Percentiles rank a stretch among this genome's conserved stretches.
These are phyloP conservation scores for Planococcus citri DNA, from an alignment of 1,140 invertebrate species.

Conservation along the genomic window DNA sequence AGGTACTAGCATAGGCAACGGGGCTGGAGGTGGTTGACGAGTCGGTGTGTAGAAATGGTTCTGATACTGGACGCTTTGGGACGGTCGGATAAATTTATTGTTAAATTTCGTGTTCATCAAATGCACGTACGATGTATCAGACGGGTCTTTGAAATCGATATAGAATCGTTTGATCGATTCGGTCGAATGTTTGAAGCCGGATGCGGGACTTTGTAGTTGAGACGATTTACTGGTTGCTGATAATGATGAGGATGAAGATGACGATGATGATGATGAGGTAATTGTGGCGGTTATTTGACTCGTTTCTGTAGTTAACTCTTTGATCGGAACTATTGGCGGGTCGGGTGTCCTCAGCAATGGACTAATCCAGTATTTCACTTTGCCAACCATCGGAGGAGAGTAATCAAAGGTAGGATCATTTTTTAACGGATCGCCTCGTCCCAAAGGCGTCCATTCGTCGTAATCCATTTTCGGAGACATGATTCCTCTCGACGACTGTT, in stretches of 20 bases:
- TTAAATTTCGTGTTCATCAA: constrained; percentile 2
- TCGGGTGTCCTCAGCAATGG: constrained; percentile 41
- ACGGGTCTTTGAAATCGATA: constrained; percentile 2
- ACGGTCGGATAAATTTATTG: constrained; percentile 27
- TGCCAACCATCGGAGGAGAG: constrained; percentile 57
- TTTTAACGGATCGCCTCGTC: constrained; percentile 58
- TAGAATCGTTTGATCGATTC: constrained; percentile 11
- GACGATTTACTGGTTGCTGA: too few relatives aligned
- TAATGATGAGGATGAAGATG: too few relatives aligned
- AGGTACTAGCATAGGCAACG: constrained; percentile 16
- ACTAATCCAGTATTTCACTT: constrained; percentile 58
- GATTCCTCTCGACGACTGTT: constrained; percentile 30
- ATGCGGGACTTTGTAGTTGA: not conserved
- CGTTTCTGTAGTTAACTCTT: not conserved
- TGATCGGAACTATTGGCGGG: not conserved
- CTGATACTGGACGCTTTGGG: constrained; percentile 49
- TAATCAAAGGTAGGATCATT: constrained; percentile 71
- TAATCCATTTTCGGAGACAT: constrained; percentile 58
- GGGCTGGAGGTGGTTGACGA: constrained; percentile 37
- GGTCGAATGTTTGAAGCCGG: not conserved
- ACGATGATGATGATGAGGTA: not conserved
- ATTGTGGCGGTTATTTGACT: not conserved
- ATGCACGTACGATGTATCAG: not conserved
- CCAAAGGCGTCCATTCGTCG: constrained; percentile 61
- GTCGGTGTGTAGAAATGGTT: constrained; percentile 33